Evolutionary conservation across 2,797 vertebrate species (phyloP).

Genomic region (Aphelocoma californica): DNA sequence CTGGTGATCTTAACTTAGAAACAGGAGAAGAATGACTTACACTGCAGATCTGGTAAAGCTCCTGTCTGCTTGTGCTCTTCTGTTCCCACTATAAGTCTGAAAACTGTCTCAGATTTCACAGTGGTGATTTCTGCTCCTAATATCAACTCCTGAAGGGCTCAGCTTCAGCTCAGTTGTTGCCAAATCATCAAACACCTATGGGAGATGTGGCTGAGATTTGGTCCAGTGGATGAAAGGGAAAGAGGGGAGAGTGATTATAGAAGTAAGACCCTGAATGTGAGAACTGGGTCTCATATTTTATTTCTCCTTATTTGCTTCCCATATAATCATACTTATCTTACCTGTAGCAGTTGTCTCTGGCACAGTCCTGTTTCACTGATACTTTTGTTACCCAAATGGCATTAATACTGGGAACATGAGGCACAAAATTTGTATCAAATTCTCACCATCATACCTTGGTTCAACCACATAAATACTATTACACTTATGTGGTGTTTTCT

Average conservation of each 20-base stretch:
- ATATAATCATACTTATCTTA: neutral
- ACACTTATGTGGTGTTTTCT: neutral
- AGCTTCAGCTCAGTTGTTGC: neutral
- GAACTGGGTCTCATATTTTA: neutral
- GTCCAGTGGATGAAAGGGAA: neutral
- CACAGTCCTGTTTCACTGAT: neutral
- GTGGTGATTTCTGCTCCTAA: neutral
- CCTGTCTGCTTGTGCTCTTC: neutral
- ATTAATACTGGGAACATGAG: neutral
- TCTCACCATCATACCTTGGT: neutral
- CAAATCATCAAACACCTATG: neutral
- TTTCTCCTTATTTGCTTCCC: neutral
- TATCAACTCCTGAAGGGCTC: neutral
- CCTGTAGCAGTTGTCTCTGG: neutral
- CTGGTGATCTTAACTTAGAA: neutral
- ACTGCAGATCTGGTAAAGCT: neutral
- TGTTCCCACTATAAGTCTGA: neutral
- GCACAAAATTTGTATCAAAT: neutral
- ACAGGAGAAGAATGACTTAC: neutral
- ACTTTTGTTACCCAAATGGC: neutral
- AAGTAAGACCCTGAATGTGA: neutral
- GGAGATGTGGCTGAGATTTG: neutral
- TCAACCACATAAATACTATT: neutral
- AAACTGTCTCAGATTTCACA: constrained; percentile 3
- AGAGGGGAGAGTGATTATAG: neutral